A percentile compares a stretch with the other conserved stretches of the same genome.
Evolutionary conservation across 2,888 invertebrate genomes (phyloP).

Genomic region (Pammene fasciana): DNA sequence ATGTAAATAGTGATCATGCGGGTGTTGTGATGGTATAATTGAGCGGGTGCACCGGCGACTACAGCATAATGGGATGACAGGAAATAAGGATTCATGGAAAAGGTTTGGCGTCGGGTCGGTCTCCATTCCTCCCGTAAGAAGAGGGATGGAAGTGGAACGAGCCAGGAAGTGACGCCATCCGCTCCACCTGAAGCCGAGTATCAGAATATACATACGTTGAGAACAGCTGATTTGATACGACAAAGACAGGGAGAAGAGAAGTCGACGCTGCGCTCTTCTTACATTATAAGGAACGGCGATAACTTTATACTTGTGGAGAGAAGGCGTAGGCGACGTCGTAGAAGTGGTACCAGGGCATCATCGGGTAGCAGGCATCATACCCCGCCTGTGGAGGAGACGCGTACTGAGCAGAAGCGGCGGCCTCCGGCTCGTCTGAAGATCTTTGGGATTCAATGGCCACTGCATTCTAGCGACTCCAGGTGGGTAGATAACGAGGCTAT

Average conservation of each 20-base stretch:
- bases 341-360: constrained; percentile 77
- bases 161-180: constrained; percentile 71
- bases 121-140: constrained; percentile 84
- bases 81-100: constrained; percentile 81
- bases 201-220: constrained; percentile 77
- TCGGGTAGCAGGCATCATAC: constrained; percentile 77
- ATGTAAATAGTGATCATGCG: constrained; percentile 23
- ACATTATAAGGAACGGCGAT: constrained; percentile 80
- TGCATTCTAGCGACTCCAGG: constrained; percentile 81
- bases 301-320: constrained; percentile 80
- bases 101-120: constrained; percentile 83
- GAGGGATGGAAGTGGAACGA: constrained; percentile 82
- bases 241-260: constrained; percentile 80
- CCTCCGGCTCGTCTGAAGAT: constrained; percentile 79
- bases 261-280: constrained; percentile 78
- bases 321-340: constrained; percentile 72
- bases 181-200: constrained; percentile 77
- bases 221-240: constrained; percentile 81
- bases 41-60: constrained; percentile 42
- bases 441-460: constrained; percentile 81
- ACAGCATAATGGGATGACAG: constrained; percentile 80
- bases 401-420: constrained; percentile 75
- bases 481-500: constrained; percentile 61
- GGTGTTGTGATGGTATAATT: constrained; percentile 37
- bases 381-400: constrained; percentile 74